A percentile compares a stretch with the other conserved stretches of the same genome.
Conservation (phyloP, 1,140 invertebrate species). For the Coelopa frigida region DNA sequence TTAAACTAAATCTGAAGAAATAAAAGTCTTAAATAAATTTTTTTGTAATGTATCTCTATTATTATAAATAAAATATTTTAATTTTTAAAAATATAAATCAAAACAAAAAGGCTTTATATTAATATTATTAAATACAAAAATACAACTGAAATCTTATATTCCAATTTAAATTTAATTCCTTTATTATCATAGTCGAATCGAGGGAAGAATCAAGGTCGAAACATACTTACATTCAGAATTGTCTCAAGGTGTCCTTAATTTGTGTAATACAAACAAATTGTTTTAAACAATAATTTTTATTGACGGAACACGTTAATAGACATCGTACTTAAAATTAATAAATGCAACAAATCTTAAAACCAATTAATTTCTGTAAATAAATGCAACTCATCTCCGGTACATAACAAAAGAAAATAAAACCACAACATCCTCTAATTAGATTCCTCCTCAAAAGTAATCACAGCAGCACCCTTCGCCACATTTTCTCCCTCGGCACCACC, state of each 20-base stretch:
- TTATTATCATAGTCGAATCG: slow-evolving; percentile 3
- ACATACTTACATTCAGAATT: too few species aligned
- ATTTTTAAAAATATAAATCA: slow-evolving; percentile 9
- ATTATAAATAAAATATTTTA: slow-evolving; percentile 8
- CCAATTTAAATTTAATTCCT: background rate
- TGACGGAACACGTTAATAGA: slow-evolving; percentile 1
- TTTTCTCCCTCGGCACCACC: slow-evolving; percentile 71
- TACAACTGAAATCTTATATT: slow-evolving; percentile 7
- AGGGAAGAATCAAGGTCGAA: background rate
- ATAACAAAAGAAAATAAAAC: slow-evolving; percentile 3
- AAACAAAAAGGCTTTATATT: slow-evolving; percentile 10
- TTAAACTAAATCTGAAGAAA: too few species aligned
- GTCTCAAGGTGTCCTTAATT: too few species aligned
- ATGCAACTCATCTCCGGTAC: slow-evolving; percentile 29
- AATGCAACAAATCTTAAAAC: slow-evolving; percentile 23
- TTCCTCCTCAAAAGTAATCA: slow-evolving; percentile 50
- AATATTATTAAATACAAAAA: slow-evolving; percentile 10
- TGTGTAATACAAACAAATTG: background rate
- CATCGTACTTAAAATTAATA: slow-evolving; percentile 28
- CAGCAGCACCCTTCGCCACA: slow-evolving; percentile 65
- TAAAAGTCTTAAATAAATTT: too few species aligned
- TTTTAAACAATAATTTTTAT: slow-evolving; percentile 8
- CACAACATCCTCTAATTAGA: slow-evolving; percentile 1
- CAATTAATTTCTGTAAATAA: slow-evolving; percentile 20
- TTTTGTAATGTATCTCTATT: too few species aligned